These are phyloP conservation scores for Scaptomyza cyrtandrae DNA, from an alignment of 2,888 invertebrate genomes.

Conservation along the genomic window DNA sequence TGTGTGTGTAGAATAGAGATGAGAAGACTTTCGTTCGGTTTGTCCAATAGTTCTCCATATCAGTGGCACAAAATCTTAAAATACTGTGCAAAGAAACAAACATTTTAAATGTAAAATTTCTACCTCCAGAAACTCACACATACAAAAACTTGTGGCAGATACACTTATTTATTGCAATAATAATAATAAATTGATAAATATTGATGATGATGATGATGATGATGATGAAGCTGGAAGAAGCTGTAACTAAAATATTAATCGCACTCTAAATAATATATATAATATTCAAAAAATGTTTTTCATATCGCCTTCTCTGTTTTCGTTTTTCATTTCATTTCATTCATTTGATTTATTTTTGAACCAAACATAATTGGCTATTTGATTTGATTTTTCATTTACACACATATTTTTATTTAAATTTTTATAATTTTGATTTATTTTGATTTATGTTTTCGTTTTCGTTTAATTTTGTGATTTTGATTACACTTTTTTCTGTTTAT, in stretches of 20 bases:
- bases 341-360: conserved; percentile 25
- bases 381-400: conserved; percentile 36
- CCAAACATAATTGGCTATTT: conserved; percentile 63
- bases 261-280: conserved; percentile 65
- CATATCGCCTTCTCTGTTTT: conserved; percentile 41
- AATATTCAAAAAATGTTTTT: conserved; percentile 41
- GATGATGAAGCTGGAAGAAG: conserved; percentile 31
- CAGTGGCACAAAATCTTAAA: background rate
- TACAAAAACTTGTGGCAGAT: conserved; percentile 49
- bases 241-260: conserved; percentile 79
- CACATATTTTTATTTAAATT: conserved; percentile 15
- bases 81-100: too few species aligned
- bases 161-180: conserved; percentile 32
- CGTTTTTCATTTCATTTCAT: conserved; percentile 26
- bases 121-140: background rate
- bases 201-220: conserved; percentile 18
- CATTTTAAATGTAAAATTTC: background rate
- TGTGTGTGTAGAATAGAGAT: conserved; percentile 17
- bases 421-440: conserved; percentile 27
- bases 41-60: background rate
- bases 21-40: conserved; percentile 20
- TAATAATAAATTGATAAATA: conserved; percentile 48
- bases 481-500: conserved; percentile 84
- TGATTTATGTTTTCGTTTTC: conserved; percentile 16
- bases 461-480: conserved; percentile 66